phyloP scores from a whole-genome alignment of 2,797 vertebrate species.

The Tangara arthus region DNA sequence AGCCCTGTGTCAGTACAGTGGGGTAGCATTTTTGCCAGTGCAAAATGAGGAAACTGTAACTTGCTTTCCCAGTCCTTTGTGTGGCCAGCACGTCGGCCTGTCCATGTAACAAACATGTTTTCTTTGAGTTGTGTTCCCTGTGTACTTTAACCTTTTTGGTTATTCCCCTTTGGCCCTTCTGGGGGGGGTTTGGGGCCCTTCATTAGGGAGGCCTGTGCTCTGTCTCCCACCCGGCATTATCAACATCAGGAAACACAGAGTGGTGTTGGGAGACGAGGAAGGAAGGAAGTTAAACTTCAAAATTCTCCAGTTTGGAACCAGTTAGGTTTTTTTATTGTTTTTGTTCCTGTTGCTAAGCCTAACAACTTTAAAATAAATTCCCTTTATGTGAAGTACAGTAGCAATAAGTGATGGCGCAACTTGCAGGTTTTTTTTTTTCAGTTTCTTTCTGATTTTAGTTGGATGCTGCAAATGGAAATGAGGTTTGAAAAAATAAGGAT shows the following conservation, averaged over 20 bases:
- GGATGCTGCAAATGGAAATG: not conserved
- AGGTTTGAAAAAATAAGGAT: fast-evolving
- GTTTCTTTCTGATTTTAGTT: not conserved
- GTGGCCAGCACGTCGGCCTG: not conserved
- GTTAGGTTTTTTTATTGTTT: not conserved
- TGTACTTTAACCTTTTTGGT: not conserved
- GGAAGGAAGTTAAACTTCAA: not conserved
- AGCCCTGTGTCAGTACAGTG: not conserved
- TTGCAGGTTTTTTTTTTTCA: not conserved
- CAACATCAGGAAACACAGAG: not conserved
- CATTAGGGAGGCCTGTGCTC: not conserved
- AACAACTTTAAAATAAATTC: not conserved
- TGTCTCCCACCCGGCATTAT: fast-evolving
- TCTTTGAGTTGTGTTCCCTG: not conserved
- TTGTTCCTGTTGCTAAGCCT: not conserved
- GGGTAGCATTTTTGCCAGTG: not conserved
- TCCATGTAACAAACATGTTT: not conserved
- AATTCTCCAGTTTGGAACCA: not conserved
- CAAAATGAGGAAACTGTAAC: not conserved
- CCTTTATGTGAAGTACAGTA: not conserved
- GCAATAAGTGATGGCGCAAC: fast-evolving
- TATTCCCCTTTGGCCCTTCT: not conserved
- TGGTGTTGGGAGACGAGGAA: not conserved
- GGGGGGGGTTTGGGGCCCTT: not conserved
- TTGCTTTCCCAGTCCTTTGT: not conserved